Evolutionary conservation across 2,113 vertebrate species (phyloP).

Genomic region (Ammodytes dubius): DNA sequence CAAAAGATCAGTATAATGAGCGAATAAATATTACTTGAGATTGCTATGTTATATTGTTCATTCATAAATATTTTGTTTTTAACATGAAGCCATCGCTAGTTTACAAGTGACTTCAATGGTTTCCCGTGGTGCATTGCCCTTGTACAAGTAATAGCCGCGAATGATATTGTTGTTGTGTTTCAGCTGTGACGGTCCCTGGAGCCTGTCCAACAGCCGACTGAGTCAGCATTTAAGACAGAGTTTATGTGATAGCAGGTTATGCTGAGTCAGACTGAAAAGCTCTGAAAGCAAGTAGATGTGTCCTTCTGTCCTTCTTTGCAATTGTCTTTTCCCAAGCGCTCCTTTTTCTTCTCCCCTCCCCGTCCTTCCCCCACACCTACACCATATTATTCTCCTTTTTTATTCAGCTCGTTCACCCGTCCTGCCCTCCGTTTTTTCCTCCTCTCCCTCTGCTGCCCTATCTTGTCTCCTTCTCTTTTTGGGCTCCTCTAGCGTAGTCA

Average conservation of each 20-base stretch:
- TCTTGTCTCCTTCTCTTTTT: background rate
- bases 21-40: too few species aligned
- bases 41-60: background rate
- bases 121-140: background rate
- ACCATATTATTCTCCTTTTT: background rate
- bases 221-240: constrained; percentile 54
- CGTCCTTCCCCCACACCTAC: background rate
- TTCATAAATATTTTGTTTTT: background rate
- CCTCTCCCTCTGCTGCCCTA: background rate
- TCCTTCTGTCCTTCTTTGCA: constrained; percentile 39
- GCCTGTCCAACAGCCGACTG: constrained; percentile 22
- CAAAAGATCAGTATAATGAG: too few species aligned
- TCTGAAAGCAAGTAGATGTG: constrained; percentile 13
- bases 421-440: background rate
- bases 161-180: constrained; percentile 9
- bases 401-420: background rate
- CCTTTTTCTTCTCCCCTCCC: background rate
- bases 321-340: background rate
- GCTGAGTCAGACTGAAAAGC: constrained; percentile 57
- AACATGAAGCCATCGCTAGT: background rate
- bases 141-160: background rate
- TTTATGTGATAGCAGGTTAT: constrained; percentile 50
- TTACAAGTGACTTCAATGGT: background rate
- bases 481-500: constrained; percentile 25
- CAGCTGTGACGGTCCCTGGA: constrained; percentile 24